Percentiles rank a stretch among this genome's conserved stretches.
These are phyloP conservation scores for Falco columbarius DNA, from an alignment of 2,797 vertebrate genomes.

Conservation along the genomic window DNA sequence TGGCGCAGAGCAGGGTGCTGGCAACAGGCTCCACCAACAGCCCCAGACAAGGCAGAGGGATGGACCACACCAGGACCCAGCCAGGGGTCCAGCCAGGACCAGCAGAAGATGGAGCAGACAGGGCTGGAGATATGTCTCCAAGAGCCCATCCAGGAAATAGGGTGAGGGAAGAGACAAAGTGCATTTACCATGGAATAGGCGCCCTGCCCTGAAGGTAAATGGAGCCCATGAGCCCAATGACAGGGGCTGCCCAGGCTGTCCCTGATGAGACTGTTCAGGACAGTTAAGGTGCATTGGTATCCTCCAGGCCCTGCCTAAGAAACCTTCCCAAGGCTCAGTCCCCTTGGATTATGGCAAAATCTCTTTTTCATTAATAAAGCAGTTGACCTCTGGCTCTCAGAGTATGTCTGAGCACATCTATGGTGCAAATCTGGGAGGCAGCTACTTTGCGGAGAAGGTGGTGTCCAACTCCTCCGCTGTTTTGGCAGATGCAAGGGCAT, in stretches of 20 bases:
- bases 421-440: neutral
- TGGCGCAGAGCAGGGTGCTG: neutral
- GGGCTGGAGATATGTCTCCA: neutral
- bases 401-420: neutral
- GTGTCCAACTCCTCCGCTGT: neutral
- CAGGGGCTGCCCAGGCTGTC: neutral
- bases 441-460: neutral
- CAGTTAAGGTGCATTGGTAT: neutral
- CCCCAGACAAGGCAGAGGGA: neutral
- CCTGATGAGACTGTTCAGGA: too few relatives aligned
- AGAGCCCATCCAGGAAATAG: neutral
- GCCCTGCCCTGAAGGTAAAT: neutral
- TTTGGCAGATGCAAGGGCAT: neutral
- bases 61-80: neutral
- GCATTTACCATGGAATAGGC: neutral
- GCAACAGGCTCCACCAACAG: neutral
- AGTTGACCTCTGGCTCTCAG: neutral
- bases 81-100: neutral
- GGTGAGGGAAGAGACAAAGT: fast-evolving
- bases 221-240: neutral
- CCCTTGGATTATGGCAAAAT: neutral
- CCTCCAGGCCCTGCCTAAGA: neutral
- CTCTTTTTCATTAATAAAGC: too few relatives aligned
- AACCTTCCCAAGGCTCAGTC: neutral
- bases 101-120: neutral